A percentile compares a stretch with the other conserved stretches of the same genome.
These are phyloP conservation scores for Helicoverpa zea DNA, from an alignment of 1,140 invertebrate genomes.

Conservation along the genomic window DNA sequence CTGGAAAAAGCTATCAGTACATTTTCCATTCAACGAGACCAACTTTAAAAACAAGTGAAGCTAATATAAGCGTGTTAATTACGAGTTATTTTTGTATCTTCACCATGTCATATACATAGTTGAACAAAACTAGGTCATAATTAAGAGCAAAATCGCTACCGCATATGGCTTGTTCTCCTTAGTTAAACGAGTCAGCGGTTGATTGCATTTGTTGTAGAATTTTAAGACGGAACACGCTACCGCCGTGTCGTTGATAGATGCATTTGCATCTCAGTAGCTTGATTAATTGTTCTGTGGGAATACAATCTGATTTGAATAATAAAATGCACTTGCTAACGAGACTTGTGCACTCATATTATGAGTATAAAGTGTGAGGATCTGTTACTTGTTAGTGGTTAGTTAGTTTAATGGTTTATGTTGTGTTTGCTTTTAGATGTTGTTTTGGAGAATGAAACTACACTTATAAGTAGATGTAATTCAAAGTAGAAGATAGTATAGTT, in stretches of 20 bases:
- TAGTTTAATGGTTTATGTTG: too few species aligned
- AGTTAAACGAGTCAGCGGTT: slow-evolving; percentile 53
- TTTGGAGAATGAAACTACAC: too few species aligned
- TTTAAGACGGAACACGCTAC: slow-evolving; percentile 63
- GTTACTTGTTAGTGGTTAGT: too few species aligned
- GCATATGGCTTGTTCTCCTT: slow-evolving; percentile 26
- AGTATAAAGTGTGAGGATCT: neutral
- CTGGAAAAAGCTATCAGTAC: too few species aligned
- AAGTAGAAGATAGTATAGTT: too few species aligned
- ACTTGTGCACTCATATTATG: neutral
- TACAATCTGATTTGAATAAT: slow-evolving; percentile 34
- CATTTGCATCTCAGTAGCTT: slow-evolving; percentile 54
- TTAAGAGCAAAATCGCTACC: neutral
- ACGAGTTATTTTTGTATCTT: neutral
- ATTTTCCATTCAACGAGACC: too few species aligned
- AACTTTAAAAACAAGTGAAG: too few species aligned
- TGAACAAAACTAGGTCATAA: neutral
- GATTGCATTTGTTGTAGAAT: slow-evolving; percentile 70
- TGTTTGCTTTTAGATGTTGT: too few species aligned
- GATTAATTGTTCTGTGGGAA: slow-evolving; percentile 29
- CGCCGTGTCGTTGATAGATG: slow-evolving; percentile 34
- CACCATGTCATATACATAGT: too few species aligned
- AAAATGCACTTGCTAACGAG: slow-evolving; percentile 33
- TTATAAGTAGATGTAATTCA: too few species aligned
- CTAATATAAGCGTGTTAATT: too few species aligned